A percentile compares a stretch with the other conserved stretches of the same genome.
Evolutionary conservation across 2,797 vertebrate species (phyloP).

Genomic region (Pyrrhura leucotis): DNA sequence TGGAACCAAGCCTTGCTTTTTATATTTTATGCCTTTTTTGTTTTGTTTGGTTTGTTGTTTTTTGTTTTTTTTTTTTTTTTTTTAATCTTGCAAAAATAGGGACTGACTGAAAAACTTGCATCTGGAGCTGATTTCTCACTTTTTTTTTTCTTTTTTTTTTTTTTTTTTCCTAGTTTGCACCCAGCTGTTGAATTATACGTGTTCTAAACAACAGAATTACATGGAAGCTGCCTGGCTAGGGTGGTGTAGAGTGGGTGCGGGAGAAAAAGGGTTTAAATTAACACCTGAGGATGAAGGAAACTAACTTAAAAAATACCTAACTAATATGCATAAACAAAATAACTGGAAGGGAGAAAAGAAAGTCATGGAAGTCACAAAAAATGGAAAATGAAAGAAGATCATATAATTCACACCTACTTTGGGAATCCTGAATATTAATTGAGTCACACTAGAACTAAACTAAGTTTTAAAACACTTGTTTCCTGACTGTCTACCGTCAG

Average conservation of each 20-base stretch:
- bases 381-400: not conserved
- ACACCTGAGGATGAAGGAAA: not conserved
- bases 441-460: conserved; percentile 21
- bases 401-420: not conserved
- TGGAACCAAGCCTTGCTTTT: not conserved
- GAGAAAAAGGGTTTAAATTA: not conserved
- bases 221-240: not conserved
- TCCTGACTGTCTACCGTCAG: conserved; percentile 40
- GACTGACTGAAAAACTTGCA: not conserved
- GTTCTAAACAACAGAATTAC: not conserved
- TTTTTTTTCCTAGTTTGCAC: not conserved
- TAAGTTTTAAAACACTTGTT: not conserved
- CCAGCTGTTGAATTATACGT: not conserved
- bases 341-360: not conserved
- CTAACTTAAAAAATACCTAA: conserved; percentile 14
- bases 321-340: conserved; percentile 21
- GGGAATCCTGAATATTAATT: conserved; percentile 5
- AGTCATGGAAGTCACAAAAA: not conserved
- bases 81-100: not conserved
- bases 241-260: not conserved
- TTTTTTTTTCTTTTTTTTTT: not conserved
- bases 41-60: not conserved
- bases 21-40: not conserved
- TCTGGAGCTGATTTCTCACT: not conserved
- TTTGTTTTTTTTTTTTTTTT: not conserved